Evolutionary conservation across 2,113 vertebrate species (phyloP), one percentile per base, ranked within the genome.

Genomic region (Sylvietta virens): DNA sequence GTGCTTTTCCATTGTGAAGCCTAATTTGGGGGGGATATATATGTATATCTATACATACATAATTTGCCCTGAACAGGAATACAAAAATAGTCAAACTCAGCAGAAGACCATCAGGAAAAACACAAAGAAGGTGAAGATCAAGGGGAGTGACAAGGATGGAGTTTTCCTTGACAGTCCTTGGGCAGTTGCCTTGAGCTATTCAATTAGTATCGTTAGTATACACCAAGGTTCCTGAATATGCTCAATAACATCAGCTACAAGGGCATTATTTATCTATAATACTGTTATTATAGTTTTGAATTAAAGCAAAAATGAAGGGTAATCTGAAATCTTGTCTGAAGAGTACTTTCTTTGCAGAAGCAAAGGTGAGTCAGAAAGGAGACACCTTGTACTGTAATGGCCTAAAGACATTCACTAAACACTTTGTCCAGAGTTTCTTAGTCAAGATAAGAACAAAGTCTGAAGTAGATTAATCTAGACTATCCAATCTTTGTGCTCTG

Each of bases 41-140:
- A 15, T 4, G 6, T 9, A 35, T 20, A 15, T 7, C 3, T 16
- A 33, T 20, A 13, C 14, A 17, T 3, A 48, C 13, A 0, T 51
- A 71, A 54, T 20, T 83, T 61, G 33, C 8, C 8, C 23, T 81
- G 18, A 56, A 50, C 19, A 27, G 44, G 13, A 83, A 67, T 72
- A 42, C 7, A 33, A 11, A 11, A 15, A 65, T 28, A 62, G 58
- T 57, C 19, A 92, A 54, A 74, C 8, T 71, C 60, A 50, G 27
- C 5, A 77, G 64, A 51, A 77, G 30, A 90, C 35, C 22, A 70
- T 39, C 31, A 91, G 60, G 40, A 57, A 54, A 84, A 84, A 22
- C 31, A 70, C 3, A 27, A 69, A 48, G 50, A 53, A 61, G 37
- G 13, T 57, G 31, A 78, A 69, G n/a, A n/a, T 37, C 45, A 64